phyloP scores from a whole-genome alignment of 1,140 invertebrate species.

The Elysia chlorotica region DNA sequence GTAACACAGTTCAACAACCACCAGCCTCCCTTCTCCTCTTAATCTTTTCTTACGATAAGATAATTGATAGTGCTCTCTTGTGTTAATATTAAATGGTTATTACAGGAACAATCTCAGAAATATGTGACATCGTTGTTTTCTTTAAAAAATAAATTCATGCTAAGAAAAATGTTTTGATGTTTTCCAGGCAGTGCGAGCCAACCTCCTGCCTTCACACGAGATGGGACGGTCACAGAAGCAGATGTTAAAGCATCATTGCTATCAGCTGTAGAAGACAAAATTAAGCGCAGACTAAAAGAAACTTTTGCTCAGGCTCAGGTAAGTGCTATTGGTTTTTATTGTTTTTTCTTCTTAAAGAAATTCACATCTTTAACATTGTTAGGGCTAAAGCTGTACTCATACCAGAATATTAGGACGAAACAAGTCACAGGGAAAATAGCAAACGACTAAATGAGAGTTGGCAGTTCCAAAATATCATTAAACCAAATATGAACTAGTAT shows the following conservation, averaged over 20 bases:
- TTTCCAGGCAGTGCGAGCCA: not conserved
- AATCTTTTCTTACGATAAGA: not conserved
- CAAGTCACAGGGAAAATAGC: too few species aligned
- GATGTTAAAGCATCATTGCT: slow-evolving; percentile 92
- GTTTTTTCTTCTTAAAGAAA: too few species aligned
- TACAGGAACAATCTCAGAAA: not conserved
- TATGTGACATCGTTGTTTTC: not conserved
- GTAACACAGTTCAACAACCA: not conserved
- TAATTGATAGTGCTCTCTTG: not conserved
- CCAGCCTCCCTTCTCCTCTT: not conserved
- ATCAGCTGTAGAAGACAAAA: slow-evolving; percentile 93
- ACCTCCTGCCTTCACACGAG: not conserved
- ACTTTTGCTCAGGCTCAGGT: slow-evolving; percentile 79
- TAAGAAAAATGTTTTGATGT: not conserved
- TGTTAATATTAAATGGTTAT: not conserved
- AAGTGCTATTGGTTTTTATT: too few species aligned
- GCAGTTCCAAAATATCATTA: too few species aligned
- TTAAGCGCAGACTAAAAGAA: slow-evolving; percentile 84
- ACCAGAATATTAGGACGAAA: too few species aligned
- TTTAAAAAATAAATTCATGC: not conserved
- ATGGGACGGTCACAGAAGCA: slow-evolving; percentile 78
- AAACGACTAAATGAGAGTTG: too few species aligned
- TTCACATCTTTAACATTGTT: too few species aligned
- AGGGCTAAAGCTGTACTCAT: too few species aligned
- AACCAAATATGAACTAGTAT: too few species aligned